phyloP scores from a whole-genome alignment of 1,140 invertebrate species.

The Trachelipus rathkii region DNA sequence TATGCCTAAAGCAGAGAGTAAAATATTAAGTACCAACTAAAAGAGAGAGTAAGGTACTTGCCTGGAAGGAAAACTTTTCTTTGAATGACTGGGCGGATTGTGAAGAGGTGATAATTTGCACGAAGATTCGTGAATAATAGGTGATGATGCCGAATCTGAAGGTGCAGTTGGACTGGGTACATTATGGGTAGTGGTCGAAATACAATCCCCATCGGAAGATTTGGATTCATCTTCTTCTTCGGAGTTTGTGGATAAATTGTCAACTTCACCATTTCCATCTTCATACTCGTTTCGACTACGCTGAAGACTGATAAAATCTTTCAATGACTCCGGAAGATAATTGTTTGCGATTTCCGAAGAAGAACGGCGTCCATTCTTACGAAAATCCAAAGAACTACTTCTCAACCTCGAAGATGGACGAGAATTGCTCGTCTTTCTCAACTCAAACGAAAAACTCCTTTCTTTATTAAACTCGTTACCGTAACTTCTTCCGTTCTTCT shows the following conservation, averaged over 20 bases:
- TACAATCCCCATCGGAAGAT: background rate
- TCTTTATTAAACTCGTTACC: background rate
- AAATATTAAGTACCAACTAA: background rate
- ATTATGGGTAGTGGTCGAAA: background rate
- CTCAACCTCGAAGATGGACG: background rate
- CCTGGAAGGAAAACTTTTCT: background rate
- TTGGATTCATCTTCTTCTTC: background rate
- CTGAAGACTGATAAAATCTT: background rate
- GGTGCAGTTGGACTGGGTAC: background rate
- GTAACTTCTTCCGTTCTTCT: background rate
- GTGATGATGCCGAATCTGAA: background rate
- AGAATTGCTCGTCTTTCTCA: background rate
- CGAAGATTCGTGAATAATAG: constrained; percentile 6
- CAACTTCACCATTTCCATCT: background rate
- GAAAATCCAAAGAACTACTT: background rate
- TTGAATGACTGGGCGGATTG: constrained; percentile 14
- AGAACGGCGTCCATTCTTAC: background rate
- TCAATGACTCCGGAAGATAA: background rate
- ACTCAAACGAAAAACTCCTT: background rate
- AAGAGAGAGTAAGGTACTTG: background rate
- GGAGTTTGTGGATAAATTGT: background rate
- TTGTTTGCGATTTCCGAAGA: constrained; percentile 1
- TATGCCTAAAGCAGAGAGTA: no score
- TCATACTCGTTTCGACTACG: no score
- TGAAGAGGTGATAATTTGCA: constrained; percentile 21